Evolutionary conservation across 2,797 vertebrate species (phyloP).

Genomic region (Tapera naevia): DNA sequence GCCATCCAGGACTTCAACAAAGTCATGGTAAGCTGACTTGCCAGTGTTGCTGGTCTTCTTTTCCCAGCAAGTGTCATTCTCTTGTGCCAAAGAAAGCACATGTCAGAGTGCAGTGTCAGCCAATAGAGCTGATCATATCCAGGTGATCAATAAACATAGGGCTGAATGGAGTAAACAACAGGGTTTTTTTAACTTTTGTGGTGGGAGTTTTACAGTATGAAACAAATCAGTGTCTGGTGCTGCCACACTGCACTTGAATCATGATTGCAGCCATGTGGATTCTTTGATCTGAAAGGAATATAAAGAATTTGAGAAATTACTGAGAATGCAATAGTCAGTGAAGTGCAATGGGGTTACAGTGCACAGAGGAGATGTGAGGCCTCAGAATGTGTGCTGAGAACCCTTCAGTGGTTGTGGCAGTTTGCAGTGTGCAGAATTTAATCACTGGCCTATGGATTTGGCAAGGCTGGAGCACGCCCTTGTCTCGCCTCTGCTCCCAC

Average conservation of each 20-base stretch:
- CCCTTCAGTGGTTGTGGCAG: background rate
- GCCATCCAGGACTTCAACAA: constrained; percentile 93
- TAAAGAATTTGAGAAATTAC: background rate
- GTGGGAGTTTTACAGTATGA: background rate
- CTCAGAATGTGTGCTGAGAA: background rate
- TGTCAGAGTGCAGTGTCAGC: background rate
- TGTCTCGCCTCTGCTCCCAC: background rate
- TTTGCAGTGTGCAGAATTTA: background rate
- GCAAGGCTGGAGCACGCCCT: background rate
- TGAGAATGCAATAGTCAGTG: background rate
- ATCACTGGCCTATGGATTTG: background rate
- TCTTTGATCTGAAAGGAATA: background rate
- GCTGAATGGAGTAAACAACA: background rate
- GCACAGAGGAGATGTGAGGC: background rate
- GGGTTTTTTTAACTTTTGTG: background rate
- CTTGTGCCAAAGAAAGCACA: background rate
- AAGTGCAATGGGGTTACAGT: background rate
- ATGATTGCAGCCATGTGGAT: background rate
- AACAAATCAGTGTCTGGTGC: background rate
- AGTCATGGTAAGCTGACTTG: constrained; percentile 86
- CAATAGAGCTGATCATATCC: background rate
- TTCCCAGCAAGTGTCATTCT: background rate
- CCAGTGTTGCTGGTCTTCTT: background rate
- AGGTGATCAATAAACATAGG: background rate
- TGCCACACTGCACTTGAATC: background rate